Evolutionary conservation across 2,888 invertebrate species (phyloP), one percentile per base, ranked within the genome.

Genomic region (Antitype chi): DNA sequence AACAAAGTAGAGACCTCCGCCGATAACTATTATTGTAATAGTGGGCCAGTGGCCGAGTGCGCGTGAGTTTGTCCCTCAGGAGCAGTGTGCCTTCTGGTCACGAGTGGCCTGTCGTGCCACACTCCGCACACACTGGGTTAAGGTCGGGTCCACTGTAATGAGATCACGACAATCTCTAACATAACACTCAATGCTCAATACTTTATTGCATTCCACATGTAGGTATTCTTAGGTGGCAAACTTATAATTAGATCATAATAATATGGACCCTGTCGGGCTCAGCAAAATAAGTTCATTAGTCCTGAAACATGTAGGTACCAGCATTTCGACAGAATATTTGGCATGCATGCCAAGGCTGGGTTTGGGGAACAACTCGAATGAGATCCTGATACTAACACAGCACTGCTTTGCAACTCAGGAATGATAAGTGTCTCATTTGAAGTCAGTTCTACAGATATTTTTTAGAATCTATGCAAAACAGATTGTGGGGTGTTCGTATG

Each of bases 81-180:
- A 47, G 17, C 25, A 47, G 53, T 62, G 67, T 5, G 5, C 74
- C 59, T 66, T 52, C 81, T 66, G 67, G 4, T 17, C 47, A 43
- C 32, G 15, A 0, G 74, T 8, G 55, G 20, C 15, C 23, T 11
- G 76, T 11, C 75, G 25, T 15, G 32, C 67, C 73, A 9, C 55
- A 38, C 52, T 2, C 73, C n/a, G 47, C 62, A 15, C 52, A n/a
- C 84, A 28, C 63, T 52, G 68, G 81, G 80, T 84, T 84, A 82
- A 82, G 81, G 81, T 84, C 81, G 63, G 25, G 67, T 55, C 63
- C 67, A 52, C 68, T 68, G 15, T 38, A 57, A 70, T 25, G 20
- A 66, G 68, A 66, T 60, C 69, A 69, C 66, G 32, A 47, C 62
- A 17, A 25, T 25, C 49, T 60, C 62, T 25, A 76, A 53, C 47